phyloP scores from a whole-genome alignment of 2,888 invertebrate genomes.

The Megaustenia siamemsis region DNA sequence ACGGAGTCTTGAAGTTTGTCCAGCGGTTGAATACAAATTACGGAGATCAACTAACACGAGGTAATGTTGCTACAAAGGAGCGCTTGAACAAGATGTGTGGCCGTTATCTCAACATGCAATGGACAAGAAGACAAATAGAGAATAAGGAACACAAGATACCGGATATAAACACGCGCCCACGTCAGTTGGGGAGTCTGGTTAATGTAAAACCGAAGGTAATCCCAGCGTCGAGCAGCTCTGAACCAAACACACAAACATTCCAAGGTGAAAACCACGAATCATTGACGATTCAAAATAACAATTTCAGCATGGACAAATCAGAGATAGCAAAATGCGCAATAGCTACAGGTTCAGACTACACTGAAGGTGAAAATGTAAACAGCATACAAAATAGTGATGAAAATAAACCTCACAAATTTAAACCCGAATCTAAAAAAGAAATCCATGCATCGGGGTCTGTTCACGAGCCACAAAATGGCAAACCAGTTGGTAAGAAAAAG shows the following conservation, averaged over 20 bases:
- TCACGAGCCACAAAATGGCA: too few relatives aligned
- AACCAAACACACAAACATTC: neutral
- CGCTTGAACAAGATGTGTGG: constrained; percentile 7
- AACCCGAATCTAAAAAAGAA: too few relatives aligned
- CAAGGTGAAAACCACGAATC: neutral
- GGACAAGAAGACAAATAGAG: neutral
- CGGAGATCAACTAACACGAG: constrained; percentile 17
- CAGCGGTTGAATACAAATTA: constrained; percentile 7
- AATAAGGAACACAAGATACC: neutral
- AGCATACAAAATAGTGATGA: too few relatives aligned
- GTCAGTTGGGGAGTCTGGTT: neutral
- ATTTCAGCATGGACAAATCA: neutral
- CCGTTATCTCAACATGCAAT: constrained; percentile 17
- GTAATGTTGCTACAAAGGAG: neutral
- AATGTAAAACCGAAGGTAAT: neutral
- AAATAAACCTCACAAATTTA: too few relatives aligned
- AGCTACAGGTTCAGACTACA: too few relatives aligned
- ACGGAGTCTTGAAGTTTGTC: constrained; percentile 25
- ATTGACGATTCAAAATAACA: neutral
- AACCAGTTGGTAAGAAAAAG: neutral
- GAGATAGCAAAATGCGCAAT: too few relatives aligned
- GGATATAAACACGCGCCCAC: neutral
- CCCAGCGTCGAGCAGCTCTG: neutral
- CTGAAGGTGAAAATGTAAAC: too few relatives aligned
- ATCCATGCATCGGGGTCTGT: too few relatives aligned